Conservation (phyloP, 2,797 vertebrate species). For the Fistularia commersonii region DNA sequence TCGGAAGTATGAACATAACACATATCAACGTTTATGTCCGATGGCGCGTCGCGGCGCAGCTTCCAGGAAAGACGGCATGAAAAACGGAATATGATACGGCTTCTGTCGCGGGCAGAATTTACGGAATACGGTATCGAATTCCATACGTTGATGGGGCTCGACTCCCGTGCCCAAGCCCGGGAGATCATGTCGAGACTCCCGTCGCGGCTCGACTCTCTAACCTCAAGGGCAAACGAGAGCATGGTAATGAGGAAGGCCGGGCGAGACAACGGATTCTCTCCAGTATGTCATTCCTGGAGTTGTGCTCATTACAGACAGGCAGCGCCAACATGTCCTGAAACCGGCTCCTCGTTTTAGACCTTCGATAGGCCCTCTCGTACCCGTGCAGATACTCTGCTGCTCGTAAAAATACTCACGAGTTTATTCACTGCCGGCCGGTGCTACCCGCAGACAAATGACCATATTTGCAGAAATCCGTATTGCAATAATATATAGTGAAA, state of each 20-base stretch:
- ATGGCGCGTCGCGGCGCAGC: slow-evolving; percentile 46
- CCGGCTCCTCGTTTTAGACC: slow-evolving; percentile 1
- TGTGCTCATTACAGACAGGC: slow-evolving; percentile 22
- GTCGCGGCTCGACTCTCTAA: slow-evolving; percentile 16
- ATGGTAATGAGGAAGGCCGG: slow-evolving; percentile 33
- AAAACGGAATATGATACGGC: slow-evolving; percentile 25
- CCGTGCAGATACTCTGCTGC: too few species aligned
- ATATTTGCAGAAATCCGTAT: too few species aligned
- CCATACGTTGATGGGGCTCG: too few species aligned
- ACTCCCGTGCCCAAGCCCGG: too few species aligned
- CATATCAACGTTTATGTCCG: slow-evolving; percentile 53
- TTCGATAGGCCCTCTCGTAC: background rate
- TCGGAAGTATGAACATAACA: slow-evolving; percentile 56
- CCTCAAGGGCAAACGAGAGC: slow-evolving; percentile 11
- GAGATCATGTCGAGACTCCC: slow-evolving; percentile 1
- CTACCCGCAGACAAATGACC: too few species aligned
- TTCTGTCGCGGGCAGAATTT: background rate
- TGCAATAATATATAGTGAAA: too few species aligned
- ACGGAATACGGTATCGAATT: too few species aligned
- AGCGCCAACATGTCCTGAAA: slow-evolving; percentile 6
- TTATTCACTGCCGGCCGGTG: too few species aligned
- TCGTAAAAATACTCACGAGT: too few species aligned
- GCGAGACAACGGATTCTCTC: slow-evolving; percentile 25
- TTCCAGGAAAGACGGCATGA: slow-evolving; percentile 30
- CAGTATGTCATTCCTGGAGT: slow-evolving; percentile 6